A percentile compares a stretch with the other conserved stretches of the same genome.
Conservation (phyloP, 2,797 vertebrate species). For the Etheostoma nigrum region DNA sequence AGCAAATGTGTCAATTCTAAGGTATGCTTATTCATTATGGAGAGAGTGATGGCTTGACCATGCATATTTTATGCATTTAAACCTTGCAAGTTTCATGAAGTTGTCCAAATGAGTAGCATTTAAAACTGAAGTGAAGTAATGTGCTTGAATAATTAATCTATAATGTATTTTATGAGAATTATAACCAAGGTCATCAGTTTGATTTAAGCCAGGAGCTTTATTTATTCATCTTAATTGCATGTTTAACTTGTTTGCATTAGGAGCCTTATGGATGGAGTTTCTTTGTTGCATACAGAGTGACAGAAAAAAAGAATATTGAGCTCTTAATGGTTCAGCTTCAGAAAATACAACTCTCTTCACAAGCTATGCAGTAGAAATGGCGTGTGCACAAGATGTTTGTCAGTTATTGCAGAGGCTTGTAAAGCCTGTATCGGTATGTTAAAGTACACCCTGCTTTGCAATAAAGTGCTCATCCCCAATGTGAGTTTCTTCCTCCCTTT, state of each 20-base stretch:
- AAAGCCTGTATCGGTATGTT: constrained; percentile 50
- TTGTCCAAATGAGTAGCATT: constrained; percentile 87
- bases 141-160: constrained; percentile 83
- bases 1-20: constrained; percentile 80
- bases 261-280: constrained; percentile 12
- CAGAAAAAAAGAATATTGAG: constrained; percentile 31
- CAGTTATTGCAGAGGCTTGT: constrained; percentile 41
- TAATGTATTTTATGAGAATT: constrained; percentile 81
- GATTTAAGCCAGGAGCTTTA: constrained; percentile 43
- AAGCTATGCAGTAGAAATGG: constrained; percentile 19
- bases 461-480: constrained; percentile 58
- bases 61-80: constrained; percentile 82
- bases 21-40: constrained; percentile 84
- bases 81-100: constrained; percentile 87
- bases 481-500: constrained; percentile 36
- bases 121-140: constrained; percentile 81
- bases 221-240: constrained; percentile 55
- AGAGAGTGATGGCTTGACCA: constrained; percentile 76
- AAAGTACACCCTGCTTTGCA: constrained; percentile 52
- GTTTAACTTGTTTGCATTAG: constrained; percentile 31
- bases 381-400: constrained; percentile 17
- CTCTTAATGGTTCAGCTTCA: constrained; percentile 14
- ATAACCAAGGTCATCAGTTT: constrained; percentile 76
- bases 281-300: constrained; percentile 11
- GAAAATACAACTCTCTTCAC: background rate